Base-by-base conservation (phyloP, 2,888 invertebrate genomes). In the Rosalia funebris region DNA sequence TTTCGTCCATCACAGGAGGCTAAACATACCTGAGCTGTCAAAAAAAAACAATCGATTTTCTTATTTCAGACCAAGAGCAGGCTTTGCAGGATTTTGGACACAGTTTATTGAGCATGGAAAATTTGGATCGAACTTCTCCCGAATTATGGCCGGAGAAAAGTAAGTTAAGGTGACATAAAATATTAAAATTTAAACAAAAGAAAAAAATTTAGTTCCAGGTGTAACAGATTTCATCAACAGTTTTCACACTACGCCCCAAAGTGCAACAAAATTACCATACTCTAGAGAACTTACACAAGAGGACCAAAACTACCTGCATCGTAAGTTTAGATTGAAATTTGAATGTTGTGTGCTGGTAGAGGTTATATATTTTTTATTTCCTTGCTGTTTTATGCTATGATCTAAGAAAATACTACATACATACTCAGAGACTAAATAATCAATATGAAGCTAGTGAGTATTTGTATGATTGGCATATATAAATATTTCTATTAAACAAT, bases 101-200 rank as follows among this genome's bases (percentile, higher is more conserved):
- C 77, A 91, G 89, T 78, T 85, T 97, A 60, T 84, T 95, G 73
- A 95, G 95, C 77, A 85, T 91, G 77, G 97, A 98, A 83, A 95
- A 93, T 79, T 83, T 98, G 72, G 96, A 96, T 82, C 87, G 97
- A 71, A 89, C 93, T n/a, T 97, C 97, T 1, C 97, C 97, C 25
- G 96, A 97, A 79, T 82, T 97, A 75, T 98, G 97, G 97, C 96
- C 96, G 16, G 96, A 96, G 82, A 92, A 93, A 84, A 92, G 96
- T 95, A 86, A 89, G 55, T 60, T 46, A 17, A 7, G 32, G 20
- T 15, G 14, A 25, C 34, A 41, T 20, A 14, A 46, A 12, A 39
- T 39, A 16, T 16, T 11, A 17, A 54, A 25, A 12, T 15, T 9
- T 36, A 17, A 7, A 16, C 31, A 20, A 34, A 45, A 16, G 56